phyloP scores from a whole-genome alignment of 2,797 vertebrate species.

The Sparidentex hasta region DNA sequence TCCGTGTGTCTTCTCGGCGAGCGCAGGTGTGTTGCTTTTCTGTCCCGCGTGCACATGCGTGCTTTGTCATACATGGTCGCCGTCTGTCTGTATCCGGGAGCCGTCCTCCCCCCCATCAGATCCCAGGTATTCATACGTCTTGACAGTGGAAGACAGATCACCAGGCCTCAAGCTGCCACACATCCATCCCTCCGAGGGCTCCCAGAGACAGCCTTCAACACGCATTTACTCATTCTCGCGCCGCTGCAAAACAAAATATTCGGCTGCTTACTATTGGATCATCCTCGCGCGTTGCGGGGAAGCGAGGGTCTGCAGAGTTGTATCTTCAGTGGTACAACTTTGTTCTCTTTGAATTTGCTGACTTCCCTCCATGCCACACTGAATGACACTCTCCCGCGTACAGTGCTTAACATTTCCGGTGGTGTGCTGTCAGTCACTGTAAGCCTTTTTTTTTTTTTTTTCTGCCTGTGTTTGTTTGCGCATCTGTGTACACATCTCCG shows the following conservation, averaged over 20 bases:
- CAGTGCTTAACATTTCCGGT: conserved; percentile 48
- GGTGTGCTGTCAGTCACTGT: conserved; percentile 52
- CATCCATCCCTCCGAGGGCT: conserved; percentile 72
- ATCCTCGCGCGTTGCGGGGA: conserved; percentile 21
- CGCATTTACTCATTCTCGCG: conserved; percentile 66
- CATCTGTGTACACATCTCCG: conserved; percentile 42
- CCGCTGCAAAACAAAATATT: conserved; percentile 51
- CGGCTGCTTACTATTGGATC: conserved; percentile 38
- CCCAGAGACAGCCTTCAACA: conserved; percentile 72
- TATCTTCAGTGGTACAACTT: conserved; percentile 47
- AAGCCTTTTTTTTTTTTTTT: conserved; percentile 56
- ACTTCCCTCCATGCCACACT: conserved; percentile 34
- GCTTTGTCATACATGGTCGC: conserved; percentile 15
- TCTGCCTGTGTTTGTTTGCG: conserved; percentile 56
- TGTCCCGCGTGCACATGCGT: background rate
- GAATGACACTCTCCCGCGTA: conserved; percentile 47
- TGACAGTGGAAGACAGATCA: conserved; percentile 70
- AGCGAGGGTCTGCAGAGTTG: conserved; percentile 18
- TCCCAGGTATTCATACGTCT: conserved; percentile 76
- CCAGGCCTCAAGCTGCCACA: conserved; percentile 67
- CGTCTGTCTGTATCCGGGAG: conserved; percentile 44
- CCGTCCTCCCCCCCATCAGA: conserved; percentile 60
- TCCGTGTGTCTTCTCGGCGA: background rate
- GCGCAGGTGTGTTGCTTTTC: conserved; percentile 38
- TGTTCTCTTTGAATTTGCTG: conserved; percentile 45